A percentile compares a stretch with the other conserved stretches of the same genome.
These are phyloP conservation scores for Epinotia bilunana DNA, from an alignment of 2,888 invertebrate genomes.

Conservation along the genomic window DNA sequence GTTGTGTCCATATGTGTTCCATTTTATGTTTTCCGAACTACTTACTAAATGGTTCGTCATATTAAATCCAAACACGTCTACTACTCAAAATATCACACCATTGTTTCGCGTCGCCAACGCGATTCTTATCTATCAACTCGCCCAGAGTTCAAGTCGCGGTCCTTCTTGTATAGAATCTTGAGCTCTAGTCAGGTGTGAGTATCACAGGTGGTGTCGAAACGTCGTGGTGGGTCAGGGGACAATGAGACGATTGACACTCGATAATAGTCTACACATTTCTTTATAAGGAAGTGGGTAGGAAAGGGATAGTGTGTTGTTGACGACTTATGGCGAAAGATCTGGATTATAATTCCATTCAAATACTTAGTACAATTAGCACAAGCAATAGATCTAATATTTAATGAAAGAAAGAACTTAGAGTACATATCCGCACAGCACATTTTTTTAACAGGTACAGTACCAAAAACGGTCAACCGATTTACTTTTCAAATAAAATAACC, in stretches of 20 bases:
- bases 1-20: background rate
- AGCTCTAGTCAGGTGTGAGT: background rate
- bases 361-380: background rate
- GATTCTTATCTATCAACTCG: background rate
- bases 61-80: conserved; percentile 26
- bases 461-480: background rate
- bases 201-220: background rate
- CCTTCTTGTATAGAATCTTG: background rate
- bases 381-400: no score
- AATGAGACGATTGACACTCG: conserved; percentile 19
- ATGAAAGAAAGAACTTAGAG: no score
- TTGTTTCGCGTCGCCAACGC: conserved; percentile 22
- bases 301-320: background rate
- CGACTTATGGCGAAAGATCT: background rate
- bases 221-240: conserved; percentile 26
- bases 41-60: background rate
- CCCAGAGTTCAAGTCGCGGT: background rate
- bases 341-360: background rate
- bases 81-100: conserved; percentile 25
- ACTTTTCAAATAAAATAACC: background rate
- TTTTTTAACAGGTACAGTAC: background rate
- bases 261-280: conserved; percentile 20
- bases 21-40: background rate
- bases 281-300: conserved; percentile 14
- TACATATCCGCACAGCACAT: no score